Percentiles rank a stretch among this genome's conserved stretches.
These are phyloP conservation scores for Acleris holmiana DNA, from an alignment of 2,888 invertebrate genomes.

Conservation along the genomic window DNA sequence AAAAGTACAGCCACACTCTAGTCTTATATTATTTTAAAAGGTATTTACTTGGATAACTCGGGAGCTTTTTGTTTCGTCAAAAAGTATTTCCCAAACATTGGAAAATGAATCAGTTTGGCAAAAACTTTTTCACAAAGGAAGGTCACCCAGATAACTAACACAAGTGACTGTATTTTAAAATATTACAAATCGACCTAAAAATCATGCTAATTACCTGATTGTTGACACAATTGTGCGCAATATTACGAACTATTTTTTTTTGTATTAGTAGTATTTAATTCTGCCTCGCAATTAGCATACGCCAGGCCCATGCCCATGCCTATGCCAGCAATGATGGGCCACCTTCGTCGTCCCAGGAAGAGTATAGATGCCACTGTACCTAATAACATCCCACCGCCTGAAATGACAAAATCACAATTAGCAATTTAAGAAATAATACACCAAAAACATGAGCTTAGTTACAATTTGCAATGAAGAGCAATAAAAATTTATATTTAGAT, in stretches of 20 bases:
- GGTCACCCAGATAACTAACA: too few relatives aligned
- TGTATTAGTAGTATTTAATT: constrained; percentile 55
- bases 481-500: not conserved
- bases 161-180: too few relatives aligned
- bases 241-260: constrained; percentile 60
- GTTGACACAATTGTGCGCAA: constrained; percentile 49
- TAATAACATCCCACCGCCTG: constrained; percentile 92
- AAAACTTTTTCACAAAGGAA: too few relatives aligned
- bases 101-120: too few relatives aligned
- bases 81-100: too few relatives aligned
- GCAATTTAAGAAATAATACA: constrained; percentile 1
- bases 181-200: too few relatives aligned
- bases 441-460: too few relatives aligned
- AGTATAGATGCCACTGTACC: constrained; percentile 93
- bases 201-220: constrained; percentile 54
- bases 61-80: too few relatives aligned
- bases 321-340: constrained; percentile 94
- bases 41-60: too few relatives aligned
- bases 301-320: constrained; percentile 97
- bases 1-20: too few relatives aligned
- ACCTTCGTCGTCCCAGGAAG: constrained; percentile 92
- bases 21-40: too few relatives aligned
- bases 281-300: constrained; percentile 92
- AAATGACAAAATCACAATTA: constrained; percentile 54
- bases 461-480: too few relatives aligned